These are phyloP conservation scores for Erethizon dorsatum DNA, from an alignment of 2,797 vertebrate genomes.

Conservation along the genomic window DNA sequence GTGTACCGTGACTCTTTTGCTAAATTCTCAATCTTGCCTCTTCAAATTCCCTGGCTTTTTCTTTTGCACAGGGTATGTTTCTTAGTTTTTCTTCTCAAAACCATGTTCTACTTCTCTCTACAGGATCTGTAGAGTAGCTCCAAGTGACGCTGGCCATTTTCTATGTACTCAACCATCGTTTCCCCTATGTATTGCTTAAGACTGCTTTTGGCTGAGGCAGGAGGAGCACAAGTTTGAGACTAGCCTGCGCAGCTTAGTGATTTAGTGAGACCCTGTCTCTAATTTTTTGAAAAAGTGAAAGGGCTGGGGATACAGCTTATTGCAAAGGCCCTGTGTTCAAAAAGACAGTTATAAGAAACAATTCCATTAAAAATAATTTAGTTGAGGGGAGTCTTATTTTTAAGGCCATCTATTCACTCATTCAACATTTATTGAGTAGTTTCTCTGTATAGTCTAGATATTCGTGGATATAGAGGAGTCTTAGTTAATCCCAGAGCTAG, in stretches of 20 bases:
- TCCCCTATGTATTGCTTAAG: neutral
- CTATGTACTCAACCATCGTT: neutral
- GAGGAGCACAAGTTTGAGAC: neutral
- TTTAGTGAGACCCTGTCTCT: neutral
- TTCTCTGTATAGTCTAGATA: neutral
- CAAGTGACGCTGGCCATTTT: neutral
- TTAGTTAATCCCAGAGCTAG: neutral
- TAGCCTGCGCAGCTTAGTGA: neutral
- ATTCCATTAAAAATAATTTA: neutral
- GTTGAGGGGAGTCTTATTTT: slow-evolving; percentile 30
- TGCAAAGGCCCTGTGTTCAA: neutral
- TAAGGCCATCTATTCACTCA: neutral
- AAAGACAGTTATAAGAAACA: neutral
- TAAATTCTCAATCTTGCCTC: neutral
- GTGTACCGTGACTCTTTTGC: neutral
- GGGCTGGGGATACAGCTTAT: neutral
- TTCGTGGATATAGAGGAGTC: neutral
- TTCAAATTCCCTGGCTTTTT: slow-evolving; percentile 24
- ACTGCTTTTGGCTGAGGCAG: neutral
- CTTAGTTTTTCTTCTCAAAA: neutral
- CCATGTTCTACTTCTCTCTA: neutral
- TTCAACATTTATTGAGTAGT: neutral
- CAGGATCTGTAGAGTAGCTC: neutral
- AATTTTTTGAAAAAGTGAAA: neutral
- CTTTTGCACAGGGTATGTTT: neutral